Evolutionary conservation across 2,888 invertebrate species (phyloP), one percentile per base, ranked within the genome.

Genomic region (Aproaerema taeniolella): DNA sequence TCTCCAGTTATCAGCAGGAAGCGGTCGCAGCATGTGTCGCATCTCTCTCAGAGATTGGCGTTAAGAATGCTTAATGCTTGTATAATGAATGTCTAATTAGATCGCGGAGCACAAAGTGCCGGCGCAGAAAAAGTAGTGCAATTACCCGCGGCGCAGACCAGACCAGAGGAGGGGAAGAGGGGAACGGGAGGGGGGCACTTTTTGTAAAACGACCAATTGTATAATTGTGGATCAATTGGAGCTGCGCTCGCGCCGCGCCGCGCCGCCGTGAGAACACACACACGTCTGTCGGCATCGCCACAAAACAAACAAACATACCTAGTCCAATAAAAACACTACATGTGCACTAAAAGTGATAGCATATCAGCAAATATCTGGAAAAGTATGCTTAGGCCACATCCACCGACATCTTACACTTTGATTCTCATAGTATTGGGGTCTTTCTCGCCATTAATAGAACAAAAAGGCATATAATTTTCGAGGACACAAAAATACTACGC

Each of bases 191-290:
- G 48, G 50, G 54, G 49, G 50, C 57, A 52, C 55, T 60, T 54
- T 54, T 52, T 46, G 55, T 52, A 57, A 59, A 55, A 49, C 50
- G 54, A 55, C 43, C 72, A 75, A 80, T 80, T 78, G 73, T 69
- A 64, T 79, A 79, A 79, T 79, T 76, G 71, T 53, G 58, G 53
- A 70, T 70, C 69, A 71, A 68, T 66, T 68, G 68, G 40, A 49
- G 59, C 47, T 32, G 47, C 32, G 43, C 44, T 42, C 34, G 37
- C 32, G 40, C 46, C 49, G 55, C 34, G 37, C 32, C 34, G 46
- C 49, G 55, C 36, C 37, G 26, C 33, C 36, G 37, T 33, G 47
- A 41, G 32, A 24, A 43, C 43, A 6, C 33, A 35, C 34, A 9
- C 33, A 26, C 31, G 31, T 39, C 44, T 39, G 37, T 4, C 30